Conservation (phyloP, 2,888 invertebrate genomes). For the Agriopis marginaria region DNA sequence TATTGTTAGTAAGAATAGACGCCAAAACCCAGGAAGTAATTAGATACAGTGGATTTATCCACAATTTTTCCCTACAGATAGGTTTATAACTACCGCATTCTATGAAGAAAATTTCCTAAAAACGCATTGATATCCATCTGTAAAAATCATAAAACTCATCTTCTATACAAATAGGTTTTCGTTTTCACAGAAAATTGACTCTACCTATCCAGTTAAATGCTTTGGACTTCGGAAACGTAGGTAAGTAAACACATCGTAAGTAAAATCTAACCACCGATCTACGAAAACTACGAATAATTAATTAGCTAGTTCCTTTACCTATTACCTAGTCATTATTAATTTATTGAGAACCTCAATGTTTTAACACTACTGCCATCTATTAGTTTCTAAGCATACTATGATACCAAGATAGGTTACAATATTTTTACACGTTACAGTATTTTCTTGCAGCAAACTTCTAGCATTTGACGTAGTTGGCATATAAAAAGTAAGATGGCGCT, state of each 20-base stretch:
- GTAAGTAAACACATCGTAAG: too few species aligned
- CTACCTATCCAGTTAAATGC: too few species aligned
- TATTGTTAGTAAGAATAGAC: neutral
- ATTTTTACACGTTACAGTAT: neutral
- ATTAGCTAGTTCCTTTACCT: too few species aligned
- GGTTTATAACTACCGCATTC: neutral
- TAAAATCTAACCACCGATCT: too few species aligned
- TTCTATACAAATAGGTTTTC: too few species aligned
- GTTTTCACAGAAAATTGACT: too few species aligned
- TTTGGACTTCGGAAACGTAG: too few species aligned
- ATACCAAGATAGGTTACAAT: neutral
- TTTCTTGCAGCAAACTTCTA: neutral
- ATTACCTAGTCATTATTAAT: neutral
- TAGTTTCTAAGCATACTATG: neutral
- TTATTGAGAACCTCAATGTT: neutral
- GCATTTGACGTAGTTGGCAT: neutral
- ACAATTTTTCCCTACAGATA: neutral
- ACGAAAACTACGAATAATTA: neutral
- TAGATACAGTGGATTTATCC: neutral
- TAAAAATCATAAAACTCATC: too few species aligned
- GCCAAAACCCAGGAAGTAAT: constrained; percentile 8
- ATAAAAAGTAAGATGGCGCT: constrained; percentile 28
- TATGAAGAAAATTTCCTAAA: neutral
- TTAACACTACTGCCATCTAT: constrained; percentile 52
- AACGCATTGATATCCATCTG: too few species aligned